Evolutionary conservation across 2,113 vertebrate genomes (phyloP), one percentile per base, ranked within the genome.

Genomic region (Hucho hucho): DNA sequence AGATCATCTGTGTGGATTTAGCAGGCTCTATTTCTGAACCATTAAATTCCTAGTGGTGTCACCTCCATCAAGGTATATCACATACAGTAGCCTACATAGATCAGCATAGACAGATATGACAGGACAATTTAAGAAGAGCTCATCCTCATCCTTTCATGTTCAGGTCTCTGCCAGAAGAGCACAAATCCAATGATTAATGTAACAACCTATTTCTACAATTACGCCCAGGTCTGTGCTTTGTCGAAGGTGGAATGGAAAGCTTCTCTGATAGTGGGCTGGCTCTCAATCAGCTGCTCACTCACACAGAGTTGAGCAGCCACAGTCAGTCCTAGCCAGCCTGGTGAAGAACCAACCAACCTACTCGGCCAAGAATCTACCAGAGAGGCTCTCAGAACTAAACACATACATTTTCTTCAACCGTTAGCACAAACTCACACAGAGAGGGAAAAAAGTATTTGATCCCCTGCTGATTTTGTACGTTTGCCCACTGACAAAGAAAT

Each of bases 251-350:
- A 58, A n/a, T 59, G 69, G 63, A 72, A 78, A 73, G 63, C 26
- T 6, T 11, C 58, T 29, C 26, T 73, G 76, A 78, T 64, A 78
- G 76, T 26, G 9, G 28, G 3, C 47, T 61, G 70, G 70, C 70
- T 65, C 63, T 24, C 14, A 68, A 6, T 56, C 32, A 20, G 26
- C 32, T 5, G 29, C 16, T n/a, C 43, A 43, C 9, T 64, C 18
- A 20, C 22, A 43, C 37, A 3, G 37, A 16, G 37, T 49, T 46
- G 20, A 22, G 12, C 66, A n/a, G 66, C 18, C 66, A 43, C 37
- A 43, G 37, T 43, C 37, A 18, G 20, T 6, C 29, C 18, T 12
- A 11, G 2, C 32, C 26, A 73, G 66, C n/a, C 20, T 18, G 26
- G 13, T n/a, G n/a, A 66, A 11, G 25, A 75, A 56, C 53, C 53